These are phyloP conservation scores for Montipora capitata DNA, from an alignment of 92 coral and sea anemone species.

Conservation along the genomic window DNA sequence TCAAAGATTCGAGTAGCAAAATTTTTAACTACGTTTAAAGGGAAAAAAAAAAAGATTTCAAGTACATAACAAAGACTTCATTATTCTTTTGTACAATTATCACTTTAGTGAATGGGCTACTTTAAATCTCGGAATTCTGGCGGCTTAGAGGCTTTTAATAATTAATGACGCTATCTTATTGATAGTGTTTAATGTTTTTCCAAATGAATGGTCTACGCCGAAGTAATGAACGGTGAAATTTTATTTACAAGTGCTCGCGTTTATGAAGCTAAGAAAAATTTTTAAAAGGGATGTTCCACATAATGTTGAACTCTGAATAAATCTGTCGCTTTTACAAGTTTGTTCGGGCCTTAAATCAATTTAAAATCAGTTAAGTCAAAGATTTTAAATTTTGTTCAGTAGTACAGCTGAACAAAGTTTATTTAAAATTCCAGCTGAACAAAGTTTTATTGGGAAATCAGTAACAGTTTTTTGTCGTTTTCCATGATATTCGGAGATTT, in stretches of 20 bases:
- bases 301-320: too few relatives aligned
- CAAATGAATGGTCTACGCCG: slow-evolving; percentile 3
- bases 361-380: neutral
- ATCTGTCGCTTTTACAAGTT: neutral
- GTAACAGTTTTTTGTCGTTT: neutral
- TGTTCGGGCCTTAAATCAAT: neutral
- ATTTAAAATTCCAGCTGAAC: neutral
- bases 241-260: neutral
- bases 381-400: neutral
- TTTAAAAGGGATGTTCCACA: too few relatives aligned
- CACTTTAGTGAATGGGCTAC: slow-evolving; percentile 8
- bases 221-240: neutral
- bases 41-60: neutral
- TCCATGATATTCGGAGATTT: neutral
- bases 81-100: neutral
- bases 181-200: slow-evolving; percentile 41
- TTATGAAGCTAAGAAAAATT: neutral
- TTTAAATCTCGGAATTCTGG: slow-evolving; percentile 2
- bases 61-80: neutral
- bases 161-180: slow-evolving; percentile 29
- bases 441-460: neutral
- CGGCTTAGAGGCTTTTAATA: slow-evolving; percentile 15
- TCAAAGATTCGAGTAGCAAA: neutral
- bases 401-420: neutral
- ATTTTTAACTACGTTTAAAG: neutral